Base-by-base conservation (phyloP, 2,113 vertebrate species). In the Catharus bicknelli region DNA sequence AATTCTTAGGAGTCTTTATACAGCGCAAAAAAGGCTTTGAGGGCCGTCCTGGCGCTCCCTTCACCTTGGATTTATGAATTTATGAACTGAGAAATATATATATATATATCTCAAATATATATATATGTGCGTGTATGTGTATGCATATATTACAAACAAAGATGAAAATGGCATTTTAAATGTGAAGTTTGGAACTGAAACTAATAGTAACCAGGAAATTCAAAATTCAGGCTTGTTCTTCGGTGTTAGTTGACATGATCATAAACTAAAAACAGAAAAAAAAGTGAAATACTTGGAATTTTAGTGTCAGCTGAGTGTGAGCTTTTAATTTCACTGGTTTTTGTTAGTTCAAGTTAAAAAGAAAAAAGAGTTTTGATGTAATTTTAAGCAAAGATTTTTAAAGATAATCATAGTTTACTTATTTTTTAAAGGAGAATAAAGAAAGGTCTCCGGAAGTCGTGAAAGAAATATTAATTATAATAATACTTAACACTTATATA, bases 1-100 rank as follows among this genome's bases (percentile, higher is more conserved):
- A 97, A 77, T 90, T 81, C 72, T 87, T 9, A 57, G 20, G 78
- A 93, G 78, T 73, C 93, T 96, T 96, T 90, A 79, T 67, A 47
- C n/a, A 36, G 57, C 23, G 47, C 59, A 50, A 92, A 55, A 75
- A 76, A 32, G 64, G 50, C 83, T 85, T 63, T 13, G 17, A 94
- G 85, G 62, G 78, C 58, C 0, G 0, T 82, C 63, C 59, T 29
- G 77, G 62, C 1, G 2, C 67, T 93, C 70, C 43, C 78, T 88
- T 88, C 17, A 72, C 43, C 86, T 93, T 86, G 77, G 57, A 93
- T 93, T 89, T 88, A 45, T 68, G 67, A 89, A 77, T 93, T 83
- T 77, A 61, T 62, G 67, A 94, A 86, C 86, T 83, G 54, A 76
- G 43, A 90, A 53, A 48, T 8, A 86, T 80, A 85, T 81, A 74